Base-by-base conservation (phyloP, 2,888 invertebrate genomes). In the Meiosimyza platycephala region DNA sequence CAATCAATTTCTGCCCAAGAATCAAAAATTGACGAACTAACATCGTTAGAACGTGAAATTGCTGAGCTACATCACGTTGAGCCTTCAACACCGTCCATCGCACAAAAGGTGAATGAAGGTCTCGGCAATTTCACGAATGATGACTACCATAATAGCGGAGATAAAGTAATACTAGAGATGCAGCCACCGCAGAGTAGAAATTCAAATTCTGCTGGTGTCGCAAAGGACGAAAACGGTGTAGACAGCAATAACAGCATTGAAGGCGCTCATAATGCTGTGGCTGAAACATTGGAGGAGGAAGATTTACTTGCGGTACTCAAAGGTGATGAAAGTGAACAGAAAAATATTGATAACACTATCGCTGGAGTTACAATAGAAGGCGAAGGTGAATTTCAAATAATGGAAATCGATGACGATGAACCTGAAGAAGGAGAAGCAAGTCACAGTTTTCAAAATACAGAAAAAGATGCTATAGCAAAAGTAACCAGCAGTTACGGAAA, bases 261-360 rank as follows among this genome's bases (percentile, higher is more conserved):
- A 16, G 57, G 54, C 0, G 18, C 3, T n/a, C 72, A 60, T 18
- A 22, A 72, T 7, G 70, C 67, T 13, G 59, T 47, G 48, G 13
- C 51, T 6, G 71, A 74, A 33, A 66, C 81, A 0, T 64, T 85
- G 12, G 80, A 83, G 15, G 84, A 86, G 68, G 84, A 84, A 18
- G 88, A 88, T 73, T 78, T 88, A 73, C 88, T 90, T 16, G 90
- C 89, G 74, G 87, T 88, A 40, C 82, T 91, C 51, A 90, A 90
- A 28, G 88, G 90, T 78, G 89, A 90, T 74, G 90, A 16, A n/a
- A 11, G 13, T 62, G 65, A 7, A 59, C 62, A 15, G 54, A 59
- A 59, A 71, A 54, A 40, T 18, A 22, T n/a, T 11, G 55, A 40
- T n/a, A n/a, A 4, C 1, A 16, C 22, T 13, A 54, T 63, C 12